Conservation (phyloP, 2,113 vertebrate genomes). For the Podarcis cretensis region DNA sequence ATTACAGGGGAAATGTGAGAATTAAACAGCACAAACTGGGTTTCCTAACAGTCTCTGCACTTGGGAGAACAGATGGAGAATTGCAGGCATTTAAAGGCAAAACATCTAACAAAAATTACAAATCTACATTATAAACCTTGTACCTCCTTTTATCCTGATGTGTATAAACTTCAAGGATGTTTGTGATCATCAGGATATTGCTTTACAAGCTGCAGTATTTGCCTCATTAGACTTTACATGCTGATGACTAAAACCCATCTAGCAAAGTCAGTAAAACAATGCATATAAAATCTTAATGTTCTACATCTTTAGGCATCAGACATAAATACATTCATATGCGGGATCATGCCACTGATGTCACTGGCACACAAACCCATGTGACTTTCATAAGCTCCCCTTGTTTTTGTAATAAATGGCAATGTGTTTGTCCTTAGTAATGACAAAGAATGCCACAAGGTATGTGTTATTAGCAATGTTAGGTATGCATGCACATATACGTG, state of each 20-base stretch:
- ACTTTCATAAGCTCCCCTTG: background rate
- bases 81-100: conserved; percentile 48
- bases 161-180: conserved; percentile 59
- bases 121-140: conserved; percentile 51
- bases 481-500: background rate
- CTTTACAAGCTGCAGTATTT: conserved; percentile 56
- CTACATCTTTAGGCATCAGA: background rate
- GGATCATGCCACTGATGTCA: conserved; percentile 16
- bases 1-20: conserved; percentile 53
- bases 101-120: conserved; percentile 66
- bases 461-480: background rate
- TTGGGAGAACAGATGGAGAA: conserved; percentile 69
- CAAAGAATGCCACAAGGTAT: background rate
- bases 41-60: conserved; percentile 45
- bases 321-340: background rate
- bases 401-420: conserved; percentile 21
- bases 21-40: conserved; percentile 60
- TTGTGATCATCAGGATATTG: conserved; percentile 54
- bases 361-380: background rate
- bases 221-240: conserved; percentile 55
- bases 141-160: background rate
- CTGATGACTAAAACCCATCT: conserved; percentile 49
- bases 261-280: conserved; percentile 50
- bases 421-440: conserved; percentile 18
- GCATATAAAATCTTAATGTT: conserved; percentile 42